Evolutionary conservation across 2,113 vertebrate genomes (phyloP).

Genomic region (Climacteris rufus): DNA sequence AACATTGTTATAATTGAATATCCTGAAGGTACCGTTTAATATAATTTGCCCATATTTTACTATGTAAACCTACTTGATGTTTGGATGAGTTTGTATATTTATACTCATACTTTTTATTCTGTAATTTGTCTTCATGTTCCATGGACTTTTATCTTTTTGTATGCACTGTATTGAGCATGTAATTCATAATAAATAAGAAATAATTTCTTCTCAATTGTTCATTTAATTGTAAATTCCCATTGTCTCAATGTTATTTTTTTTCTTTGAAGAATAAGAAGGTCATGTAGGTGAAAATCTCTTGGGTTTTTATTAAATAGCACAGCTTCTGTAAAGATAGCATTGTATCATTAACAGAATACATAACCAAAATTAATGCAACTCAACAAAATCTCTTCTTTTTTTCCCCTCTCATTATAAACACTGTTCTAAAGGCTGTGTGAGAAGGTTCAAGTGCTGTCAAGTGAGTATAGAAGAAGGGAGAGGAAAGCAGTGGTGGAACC

Average conservation of each 20-base stretch:
- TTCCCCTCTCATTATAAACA: neutral
- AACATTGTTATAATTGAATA: neutral
- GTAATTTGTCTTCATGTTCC: neutral
- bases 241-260: neutral
- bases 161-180: neutral
- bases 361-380: neutral
- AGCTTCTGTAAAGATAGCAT: neutral
- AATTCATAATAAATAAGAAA: neutral
- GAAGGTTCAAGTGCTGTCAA: conserved; percentile 85
- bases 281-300: neutral
- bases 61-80: neutral
- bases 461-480: conserved; percentile 87
- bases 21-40: neutral
- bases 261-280: neutral
- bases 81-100: neutral
- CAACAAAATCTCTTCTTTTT: neutral
- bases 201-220: neutral
- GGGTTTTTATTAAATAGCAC: neutral
- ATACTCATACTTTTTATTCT: neutral
- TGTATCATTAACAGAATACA: neutral
- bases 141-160: neutral
- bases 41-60: neutral
- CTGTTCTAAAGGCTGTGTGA: conserved; percentile 78
- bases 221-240: neutral
- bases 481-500: conserved; percentile 93